phyloP scores from a whole-genome alignment of 2,113 vertebrate species.

The Gobius niger region DNA sequence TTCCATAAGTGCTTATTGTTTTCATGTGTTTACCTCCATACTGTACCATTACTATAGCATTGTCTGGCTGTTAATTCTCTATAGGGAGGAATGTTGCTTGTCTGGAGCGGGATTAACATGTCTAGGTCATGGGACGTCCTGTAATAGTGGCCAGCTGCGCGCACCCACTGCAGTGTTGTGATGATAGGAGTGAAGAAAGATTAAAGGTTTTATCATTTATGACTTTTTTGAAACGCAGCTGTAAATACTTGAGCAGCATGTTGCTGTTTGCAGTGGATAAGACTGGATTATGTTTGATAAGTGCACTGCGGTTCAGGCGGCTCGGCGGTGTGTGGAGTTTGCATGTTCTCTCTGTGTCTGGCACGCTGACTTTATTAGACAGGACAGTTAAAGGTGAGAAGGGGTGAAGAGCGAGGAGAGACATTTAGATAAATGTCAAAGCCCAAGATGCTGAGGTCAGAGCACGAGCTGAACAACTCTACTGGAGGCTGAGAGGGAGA shows the following conservation, averaged over 20 bases:
- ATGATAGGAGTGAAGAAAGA: constrained; percentile 14
- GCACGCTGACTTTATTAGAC: no score
- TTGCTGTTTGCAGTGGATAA: not conserved
- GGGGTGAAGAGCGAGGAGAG: no score
- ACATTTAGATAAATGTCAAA: not conserved
- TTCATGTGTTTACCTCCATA: not conserved
- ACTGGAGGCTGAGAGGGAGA: no score
- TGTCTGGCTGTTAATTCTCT: constrained; percentile 49
- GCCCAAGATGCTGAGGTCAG: no score
- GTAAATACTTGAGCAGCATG: not conserved
- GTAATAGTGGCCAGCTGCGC: constrained; percentile 64
- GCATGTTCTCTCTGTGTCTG: no score
- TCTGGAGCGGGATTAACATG: constrained; percentile 72
- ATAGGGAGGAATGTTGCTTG: constrained; percentile 54
- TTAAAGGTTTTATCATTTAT: constrained; percentile 3
- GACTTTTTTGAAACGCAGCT: constrained; percentile 1
- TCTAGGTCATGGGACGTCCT: constrained; percentile 70
- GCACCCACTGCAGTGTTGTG: constrained; percentile 23
- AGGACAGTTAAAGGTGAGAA: no score
- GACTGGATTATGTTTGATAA: constrained; percentile 24
- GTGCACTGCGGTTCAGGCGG: constrained; percentile 12
- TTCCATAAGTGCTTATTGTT: not conserved
- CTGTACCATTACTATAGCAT: not conserved
- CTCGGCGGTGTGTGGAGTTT: not conserved
- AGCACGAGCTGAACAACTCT: no score